Evolutionary conservation across 2,797 vertebrate species (phyloP).

Genomic region (Sebastes diploproa): DNA sequence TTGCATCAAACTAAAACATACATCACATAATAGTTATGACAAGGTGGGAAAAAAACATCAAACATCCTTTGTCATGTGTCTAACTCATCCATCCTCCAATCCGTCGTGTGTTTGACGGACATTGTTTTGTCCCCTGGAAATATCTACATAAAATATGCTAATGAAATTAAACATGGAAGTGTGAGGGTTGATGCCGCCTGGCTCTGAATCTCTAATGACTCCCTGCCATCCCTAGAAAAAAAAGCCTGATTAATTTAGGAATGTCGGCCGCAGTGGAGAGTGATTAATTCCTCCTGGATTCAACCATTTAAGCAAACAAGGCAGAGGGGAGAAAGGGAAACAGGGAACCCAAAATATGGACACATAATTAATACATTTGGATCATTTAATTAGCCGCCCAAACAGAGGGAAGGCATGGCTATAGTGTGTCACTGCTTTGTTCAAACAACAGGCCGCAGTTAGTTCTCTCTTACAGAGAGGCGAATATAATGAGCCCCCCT

Average conservation of each 20-base stretch:
- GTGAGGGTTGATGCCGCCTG: constrained; percentile 63
- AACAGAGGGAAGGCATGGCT: constrained; percentile 56
- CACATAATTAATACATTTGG: constrained; percentile 79
- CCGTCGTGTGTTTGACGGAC: constrained; percentile 42
- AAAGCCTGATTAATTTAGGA: constrained; percentile 80
- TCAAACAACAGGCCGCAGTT: constrained; percentile 60
- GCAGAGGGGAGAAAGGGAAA: constrained; percentile 60
- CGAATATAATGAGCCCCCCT: constrained; percentile 66
- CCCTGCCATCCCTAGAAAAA: constrained; percentile 68
- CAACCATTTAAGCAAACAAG: constrained; percentile 75
- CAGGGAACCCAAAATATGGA: constrained; percentile 66
- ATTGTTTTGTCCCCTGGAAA: constrained; percentile 67
- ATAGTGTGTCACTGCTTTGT: constrained; percentile 70
- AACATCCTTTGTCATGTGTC: constrained; percentile 27
- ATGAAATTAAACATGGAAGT: constrained; percentile 78
- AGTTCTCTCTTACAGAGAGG: constrained; percentile 39
- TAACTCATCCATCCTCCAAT: constrained; percentile 38
- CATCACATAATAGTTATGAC: constrained; percentile 3
- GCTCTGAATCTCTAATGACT: constrained; percentile 76
- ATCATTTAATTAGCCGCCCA: constrained; percentile 76
- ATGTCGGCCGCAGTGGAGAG: constrained; percentile 68
- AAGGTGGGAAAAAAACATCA: constrained; percentile 11
- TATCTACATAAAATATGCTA: constrained; percentile 80
- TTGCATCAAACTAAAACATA: background rate
- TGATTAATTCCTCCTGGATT: constrained; percentile 80